Evolutionary conservation across 2,888 invertebrate species (phyloP).

Genomic region (Ernsta delagoae): DNA sequence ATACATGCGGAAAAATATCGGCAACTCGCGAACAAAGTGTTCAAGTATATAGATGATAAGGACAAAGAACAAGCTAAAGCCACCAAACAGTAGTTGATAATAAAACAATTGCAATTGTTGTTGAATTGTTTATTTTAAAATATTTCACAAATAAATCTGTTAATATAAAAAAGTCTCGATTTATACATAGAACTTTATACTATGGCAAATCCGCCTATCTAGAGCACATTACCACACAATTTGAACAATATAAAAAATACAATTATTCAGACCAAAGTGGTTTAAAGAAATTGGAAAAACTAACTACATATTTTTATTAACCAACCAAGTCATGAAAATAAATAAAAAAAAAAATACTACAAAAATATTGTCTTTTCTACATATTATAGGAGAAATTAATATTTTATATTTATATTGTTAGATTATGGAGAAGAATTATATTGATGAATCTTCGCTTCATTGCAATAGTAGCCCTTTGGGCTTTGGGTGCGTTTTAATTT

Average conservation of each 20-base stretch:
- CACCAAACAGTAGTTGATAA: conserved; percentile 52
- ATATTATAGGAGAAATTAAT: conserved; percentile 44
- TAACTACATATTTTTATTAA: conserved; percentile 44
- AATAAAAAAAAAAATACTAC: conserved; percentile 64
- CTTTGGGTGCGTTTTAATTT: conserved; percentile 31
- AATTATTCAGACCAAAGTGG: not conserved
- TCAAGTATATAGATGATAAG: conserved; percentile 71
- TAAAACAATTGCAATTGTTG: conserved; percentile 22
- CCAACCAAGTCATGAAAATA: conserved; percentile 62
- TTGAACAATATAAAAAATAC: conserved; percentile 47
- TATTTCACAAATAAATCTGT: conserved; percentile 60
- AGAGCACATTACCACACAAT: conserved; percentile 42
- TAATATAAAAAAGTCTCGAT: conserved; percentile 51
- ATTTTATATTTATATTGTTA: conserved; percentile 22
- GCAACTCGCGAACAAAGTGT: conserved; percentile 74
- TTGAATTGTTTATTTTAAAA: conserved; percentile 59
- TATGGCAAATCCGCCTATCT: conserved; percentile 44
- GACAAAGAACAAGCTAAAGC: conserved; percentile 60
- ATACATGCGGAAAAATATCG: conserved; percentile 77
- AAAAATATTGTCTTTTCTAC: conserved; percentile 77
- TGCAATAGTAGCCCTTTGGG: conserved; percentile 35
- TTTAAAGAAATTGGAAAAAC: conserved; percentile 4
- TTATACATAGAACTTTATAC: conserved; percentile 46
- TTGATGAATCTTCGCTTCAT: too few species aligned
- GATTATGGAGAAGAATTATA: conserved; percentile 29